Evolutionary conservation across 2,113 vertebrate genomes (phyloP), one percentile per base, ranked within the genome.

Genomic region (Hyla sarda): DNA sequence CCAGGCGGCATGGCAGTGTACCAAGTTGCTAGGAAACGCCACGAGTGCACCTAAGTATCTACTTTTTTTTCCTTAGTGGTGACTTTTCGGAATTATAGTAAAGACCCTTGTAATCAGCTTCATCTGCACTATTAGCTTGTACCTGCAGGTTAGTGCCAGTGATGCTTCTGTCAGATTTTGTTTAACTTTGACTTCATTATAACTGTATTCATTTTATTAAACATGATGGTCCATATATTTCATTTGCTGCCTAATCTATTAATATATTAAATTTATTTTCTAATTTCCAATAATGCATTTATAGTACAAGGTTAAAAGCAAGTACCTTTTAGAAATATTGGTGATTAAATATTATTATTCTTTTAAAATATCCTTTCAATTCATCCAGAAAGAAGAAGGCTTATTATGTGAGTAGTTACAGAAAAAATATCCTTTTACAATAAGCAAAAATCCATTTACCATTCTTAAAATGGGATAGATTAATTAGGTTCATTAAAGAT

Each of bases 401-500:
- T 41, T 14, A 71, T 71, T 71, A 71, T 71, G 19, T 37, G 19
- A 71, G 67, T 34, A 71, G 34, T 37, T 71, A 71, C 32, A 41
- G 19, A 11, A 34, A 71, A 71, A 71, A 71, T 71, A 71, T 71
- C 7, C 34, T 71, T 41, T 71, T 71, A 71, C 17, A 37, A 41
- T 41, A 71, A 41, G 67, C 30, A 71, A 37, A 71, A 71, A 71
- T 71, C 67, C 32, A 41, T 71, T 71, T 71, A 71, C 17, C 19
- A 41, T 71, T 71, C 32, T 71, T 71, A 11, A 3, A 16, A 37
- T 34, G 30, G 10, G 67, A 37, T 71, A 71, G 67, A 71, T 41
- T 71, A 71, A 71, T 71, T 41, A 71, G 67, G 67, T 71, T 69
- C 30, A 69, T 69, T 71, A 71, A 71, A 71, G 67, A 71, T 71